These are phyloP conservation scores for Dynastes maya DNA, from an alignment of 2,888 invertebrate genomes.

Conservation along the genomic window DNA sequence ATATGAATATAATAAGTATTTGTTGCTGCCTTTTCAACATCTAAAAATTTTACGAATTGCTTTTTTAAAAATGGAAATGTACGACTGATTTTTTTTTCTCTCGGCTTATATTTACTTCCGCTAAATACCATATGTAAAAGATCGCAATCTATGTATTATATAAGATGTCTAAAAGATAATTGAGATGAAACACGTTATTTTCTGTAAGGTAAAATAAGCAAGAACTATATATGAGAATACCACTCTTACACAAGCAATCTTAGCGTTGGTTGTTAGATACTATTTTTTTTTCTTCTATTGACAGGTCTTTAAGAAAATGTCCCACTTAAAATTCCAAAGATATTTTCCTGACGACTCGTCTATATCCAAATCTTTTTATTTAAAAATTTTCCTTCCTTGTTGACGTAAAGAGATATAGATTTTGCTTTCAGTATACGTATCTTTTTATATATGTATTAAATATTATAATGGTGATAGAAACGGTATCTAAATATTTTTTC, in stretches of 20 bases:
- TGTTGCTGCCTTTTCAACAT: no score
- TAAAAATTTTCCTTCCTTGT: conserved; percentile 59
- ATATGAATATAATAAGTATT: no score
- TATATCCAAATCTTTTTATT: conserved; percentile 38
- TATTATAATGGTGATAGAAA: conserved; percentile 65
- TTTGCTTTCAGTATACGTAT: conserved; percentile 64
- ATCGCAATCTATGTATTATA: not conserved
- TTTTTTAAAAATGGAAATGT: not conserved
- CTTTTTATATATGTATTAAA: conserved; percentile 51
- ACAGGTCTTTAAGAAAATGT: no score
- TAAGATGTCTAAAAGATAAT: no score
- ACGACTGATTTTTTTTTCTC: not conserved
- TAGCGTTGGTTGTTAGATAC: conserved; percentile 1
- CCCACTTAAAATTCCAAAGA: no score
- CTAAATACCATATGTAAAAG: not conserved
- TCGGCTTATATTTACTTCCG: not conserved
- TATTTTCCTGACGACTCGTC: no score
- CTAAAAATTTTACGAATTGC: no score
- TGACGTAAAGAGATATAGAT: conserved; percentile 59
- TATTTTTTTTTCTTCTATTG: no score
- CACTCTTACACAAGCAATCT: conserved; percentile 65
- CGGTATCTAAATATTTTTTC: conserved; percentile 68
- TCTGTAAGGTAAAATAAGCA: conserved; percentile 60
- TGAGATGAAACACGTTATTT: not conserved
- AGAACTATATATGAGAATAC: conserved; percentile 67